Conservation (phyloP, 2,797 vertebrate species). For the Hydrophis major region DNA sequence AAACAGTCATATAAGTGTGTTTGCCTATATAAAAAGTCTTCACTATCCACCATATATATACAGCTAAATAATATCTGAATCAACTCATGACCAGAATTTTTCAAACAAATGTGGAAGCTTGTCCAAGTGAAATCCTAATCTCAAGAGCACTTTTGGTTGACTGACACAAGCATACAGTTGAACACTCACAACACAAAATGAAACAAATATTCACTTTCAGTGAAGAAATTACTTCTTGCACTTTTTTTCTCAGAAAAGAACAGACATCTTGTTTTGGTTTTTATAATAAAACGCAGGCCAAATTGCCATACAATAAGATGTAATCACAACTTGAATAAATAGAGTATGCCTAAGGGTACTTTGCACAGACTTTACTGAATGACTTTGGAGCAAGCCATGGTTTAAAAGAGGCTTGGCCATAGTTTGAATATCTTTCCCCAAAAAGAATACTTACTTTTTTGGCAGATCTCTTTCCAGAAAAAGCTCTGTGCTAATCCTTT, state of each 20-base stretch:
- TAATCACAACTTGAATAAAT: neutral
- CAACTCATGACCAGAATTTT: neutral
- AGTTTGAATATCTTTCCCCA: neutral
- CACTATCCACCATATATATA: neutral
- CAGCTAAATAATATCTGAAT: constrained; percentile 4
- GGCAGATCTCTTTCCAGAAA: neutral
- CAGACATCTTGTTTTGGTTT: neutral
- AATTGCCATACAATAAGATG: neutral
- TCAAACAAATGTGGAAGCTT: constrained; percentile 12
- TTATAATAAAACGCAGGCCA: neutral
- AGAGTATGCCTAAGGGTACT: neutral
- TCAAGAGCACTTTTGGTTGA: neutral
- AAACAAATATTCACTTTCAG: neutral
- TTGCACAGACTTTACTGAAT: neutral
- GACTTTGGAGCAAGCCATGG: neutral
- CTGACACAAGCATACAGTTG: neutral
- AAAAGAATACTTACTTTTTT: neutral
- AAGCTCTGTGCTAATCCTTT: neutral
- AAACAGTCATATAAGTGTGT: accelerated
- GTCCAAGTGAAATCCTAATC: neutral
- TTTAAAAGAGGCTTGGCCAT: neutral
- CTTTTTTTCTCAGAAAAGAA: neutral
- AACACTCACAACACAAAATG: neutral
- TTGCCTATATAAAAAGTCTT: neutral
- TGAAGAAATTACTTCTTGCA: neutral